These are phyloP conservation scores for Campoletis raptor DNA, from an alignment of 2,888 invertebrate genomes.

Conservation along the genomic window DNA sequence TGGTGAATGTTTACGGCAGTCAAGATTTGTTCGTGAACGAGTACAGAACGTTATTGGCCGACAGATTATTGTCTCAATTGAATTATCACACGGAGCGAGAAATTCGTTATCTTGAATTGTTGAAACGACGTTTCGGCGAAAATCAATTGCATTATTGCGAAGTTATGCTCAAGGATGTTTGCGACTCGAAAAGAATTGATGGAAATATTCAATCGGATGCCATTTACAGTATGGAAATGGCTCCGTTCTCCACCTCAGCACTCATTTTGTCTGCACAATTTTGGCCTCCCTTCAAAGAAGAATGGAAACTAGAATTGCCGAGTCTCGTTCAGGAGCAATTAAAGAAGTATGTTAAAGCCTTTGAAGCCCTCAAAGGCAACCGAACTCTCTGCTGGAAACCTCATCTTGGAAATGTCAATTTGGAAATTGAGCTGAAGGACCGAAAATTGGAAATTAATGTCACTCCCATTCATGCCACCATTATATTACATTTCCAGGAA, in stretches of 20 bases:
- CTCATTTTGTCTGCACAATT: constrained; percentile 99
- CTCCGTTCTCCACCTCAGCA: constrained; percentile 89
- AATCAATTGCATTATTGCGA: constrained; percentile 98
- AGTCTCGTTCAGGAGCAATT: constrained; percentile 92
- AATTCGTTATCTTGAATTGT: constrained; percentile 95
- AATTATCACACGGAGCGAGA: constrained; percentile 96
- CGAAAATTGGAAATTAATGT: constrained; percentile 93
- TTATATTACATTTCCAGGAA: constrained; percentile 96
- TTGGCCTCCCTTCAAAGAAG: constrained; percentile 99
- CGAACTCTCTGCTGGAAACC: constrained; percentile 97
- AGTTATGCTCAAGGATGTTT: constrained; percentile 99
- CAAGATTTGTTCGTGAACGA: constrained; percentile 99
- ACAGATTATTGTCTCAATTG: constrained; percentile 93
- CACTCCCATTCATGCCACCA: constrained; percentile 96
- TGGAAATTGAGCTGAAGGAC: constrained; percentile 95
- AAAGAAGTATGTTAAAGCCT: constrained; percentile 94
- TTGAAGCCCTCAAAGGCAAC: constrained; percentile 96
- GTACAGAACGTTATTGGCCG: constrained; percentile 97
- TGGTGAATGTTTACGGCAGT: constrained; percentile 99
- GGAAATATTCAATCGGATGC: constrained; percentile 92
- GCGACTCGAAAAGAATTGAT: constrained; percentile 97
- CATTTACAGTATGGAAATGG: constrained; percentile 85
- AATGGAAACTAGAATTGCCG: constrained; percentile 94
- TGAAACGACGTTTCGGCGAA: constrained; percentile 98
- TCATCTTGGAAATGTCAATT: constrained; percentile 95